These are phyloP conservation scores for Plectus sambesii DNA, from an alignment of 1,140 invertebrate species.

Conservation along the genomic window DNA sequence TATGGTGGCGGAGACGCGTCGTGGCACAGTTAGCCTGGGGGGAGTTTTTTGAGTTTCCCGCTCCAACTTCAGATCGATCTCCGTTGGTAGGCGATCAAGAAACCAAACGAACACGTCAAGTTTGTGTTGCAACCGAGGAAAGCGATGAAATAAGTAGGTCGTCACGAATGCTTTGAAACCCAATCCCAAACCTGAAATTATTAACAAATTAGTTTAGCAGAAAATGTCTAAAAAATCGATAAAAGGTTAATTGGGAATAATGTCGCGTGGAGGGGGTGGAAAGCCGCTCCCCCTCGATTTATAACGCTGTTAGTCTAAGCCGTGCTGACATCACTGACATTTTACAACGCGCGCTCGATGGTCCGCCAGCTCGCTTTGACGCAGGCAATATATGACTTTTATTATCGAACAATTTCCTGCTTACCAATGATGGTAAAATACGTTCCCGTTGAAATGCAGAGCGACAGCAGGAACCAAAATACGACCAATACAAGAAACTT, in stretches of 20 bases:
- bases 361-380: no score
- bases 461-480: conserved; percentile 24
- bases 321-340: no score
- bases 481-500: conserved; percentile 24
- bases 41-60: no score
- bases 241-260: no score
- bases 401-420: no score
- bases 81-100: conserved; percentile 30
- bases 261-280: no score
- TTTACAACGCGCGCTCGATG: no score
- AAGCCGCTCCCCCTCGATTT: neutral
- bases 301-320: neutral
- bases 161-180: conserved; percentile 35
- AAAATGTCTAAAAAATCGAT: conserved; percentile 12
- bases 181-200: conserved; percentile 26
- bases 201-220: no score
- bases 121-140: conserved; percentile 26
- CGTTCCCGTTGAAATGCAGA: conserved; percentile 14
- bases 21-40: no score
- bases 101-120: conserved; percentile 37
- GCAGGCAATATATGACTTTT: no score
- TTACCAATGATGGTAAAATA: conserved; percentile 25
- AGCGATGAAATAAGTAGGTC: conserved; percentile 35
- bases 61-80: neutral
- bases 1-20: no score